These are phyloP conservation scores for Phymatocera aterrima DNA, from an alignment of 2,888 invertebrate species.

Conservation along the genomic window DNA sequence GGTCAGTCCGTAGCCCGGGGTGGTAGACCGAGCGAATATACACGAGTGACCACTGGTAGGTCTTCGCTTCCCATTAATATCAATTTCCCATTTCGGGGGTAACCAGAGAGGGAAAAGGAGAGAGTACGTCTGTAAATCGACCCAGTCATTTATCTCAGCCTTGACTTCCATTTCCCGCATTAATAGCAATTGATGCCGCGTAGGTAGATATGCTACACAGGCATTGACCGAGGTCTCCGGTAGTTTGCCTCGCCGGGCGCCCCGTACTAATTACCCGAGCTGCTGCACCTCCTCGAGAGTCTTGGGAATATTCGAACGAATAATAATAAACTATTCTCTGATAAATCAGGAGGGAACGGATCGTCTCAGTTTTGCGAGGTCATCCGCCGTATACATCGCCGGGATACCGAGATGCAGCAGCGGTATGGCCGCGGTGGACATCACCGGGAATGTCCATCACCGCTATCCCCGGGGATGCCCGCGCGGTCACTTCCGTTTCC, in stretches of 20 bases:
- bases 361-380: not conserved
- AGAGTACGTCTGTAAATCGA: slow-evolving; percentile 54
- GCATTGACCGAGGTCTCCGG: not conserved
- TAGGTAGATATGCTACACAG: no score
- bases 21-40: slow-evolving; percentile 31
- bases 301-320: not conserved
- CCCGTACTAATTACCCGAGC: no score
- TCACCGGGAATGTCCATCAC: slow-evolving; percentile 62
- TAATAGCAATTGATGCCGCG: slow-evolving; percentile 65
- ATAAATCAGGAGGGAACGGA: not conserved
- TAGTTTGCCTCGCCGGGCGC: not conserved
- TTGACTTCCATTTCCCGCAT: slow-evolving; percentile 59
- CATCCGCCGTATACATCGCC: not conserved
- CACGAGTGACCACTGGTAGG: slow-evolving; percentile 56
- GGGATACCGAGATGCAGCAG: slow-evolving; percentile 21
- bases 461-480: slow-evolving; percentile 57
- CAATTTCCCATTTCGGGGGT: slow-evolving; percentile 69
- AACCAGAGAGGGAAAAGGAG: slow-evolving; percentile 53
- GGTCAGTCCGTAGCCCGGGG: slow-evolving; percentile 33
- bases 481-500: slow-evolving; percentile 70
- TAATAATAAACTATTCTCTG: not conserved
- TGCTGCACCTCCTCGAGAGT: not conserved
- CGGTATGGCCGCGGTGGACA: slow-evolving; percentile 30
- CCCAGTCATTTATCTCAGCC: slow-evolving; percentile 67
- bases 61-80: slow-evolving; percentile 68